phyloP scores from a whole-genome alignment of 2,113 vertebrate species.

The Chinchilla lanigera region DNA sequence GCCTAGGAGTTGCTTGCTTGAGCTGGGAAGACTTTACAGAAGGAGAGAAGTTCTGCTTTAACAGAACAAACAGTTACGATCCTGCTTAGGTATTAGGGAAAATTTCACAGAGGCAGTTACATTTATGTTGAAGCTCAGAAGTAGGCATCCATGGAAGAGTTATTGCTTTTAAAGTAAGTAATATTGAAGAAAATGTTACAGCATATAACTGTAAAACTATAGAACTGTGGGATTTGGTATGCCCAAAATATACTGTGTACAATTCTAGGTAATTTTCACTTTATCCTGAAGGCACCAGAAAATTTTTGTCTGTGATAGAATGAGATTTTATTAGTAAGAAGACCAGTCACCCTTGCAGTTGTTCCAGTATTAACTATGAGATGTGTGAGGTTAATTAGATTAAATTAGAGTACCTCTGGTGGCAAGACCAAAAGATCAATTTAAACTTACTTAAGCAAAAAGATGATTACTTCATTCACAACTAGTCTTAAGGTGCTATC shows the following conservation, averaged over 20 bases:
- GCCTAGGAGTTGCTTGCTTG: neutral
- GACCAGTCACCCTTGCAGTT: neutral
- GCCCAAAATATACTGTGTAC: neutral
- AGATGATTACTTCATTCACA: neutral
- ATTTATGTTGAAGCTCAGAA: neutral
- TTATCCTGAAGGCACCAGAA: neutral
- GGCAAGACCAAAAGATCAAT: neutral
- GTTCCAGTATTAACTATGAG: neutral
- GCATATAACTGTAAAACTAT: neutral
- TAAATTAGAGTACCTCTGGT: neutral
- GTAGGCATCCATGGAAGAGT: neutral
- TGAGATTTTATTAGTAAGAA: neutral
- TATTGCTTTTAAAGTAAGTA: neutral
- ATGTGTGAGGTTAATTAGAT: neutral
- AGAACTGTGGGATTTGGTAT: neutral
- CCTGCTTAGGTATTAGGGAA: neutral
- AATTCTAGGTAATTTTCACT: neutral
- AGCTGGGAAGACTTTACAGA: neutral
- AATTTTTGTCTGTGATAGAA: constrained; percentile 17
- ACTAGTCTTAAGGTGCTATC: neutral
- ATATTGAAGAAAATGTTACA: neutral
- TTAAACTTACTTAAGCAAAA: neutral
- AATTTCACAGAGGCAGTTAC: neutral
- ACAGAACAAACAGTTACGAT: neutral
- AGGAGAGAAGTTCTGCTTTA: neutral